Conservation (phyloP, 2,113 vertebrate genomes). For the Hypocryptadius cinnamomeus region DNA sequence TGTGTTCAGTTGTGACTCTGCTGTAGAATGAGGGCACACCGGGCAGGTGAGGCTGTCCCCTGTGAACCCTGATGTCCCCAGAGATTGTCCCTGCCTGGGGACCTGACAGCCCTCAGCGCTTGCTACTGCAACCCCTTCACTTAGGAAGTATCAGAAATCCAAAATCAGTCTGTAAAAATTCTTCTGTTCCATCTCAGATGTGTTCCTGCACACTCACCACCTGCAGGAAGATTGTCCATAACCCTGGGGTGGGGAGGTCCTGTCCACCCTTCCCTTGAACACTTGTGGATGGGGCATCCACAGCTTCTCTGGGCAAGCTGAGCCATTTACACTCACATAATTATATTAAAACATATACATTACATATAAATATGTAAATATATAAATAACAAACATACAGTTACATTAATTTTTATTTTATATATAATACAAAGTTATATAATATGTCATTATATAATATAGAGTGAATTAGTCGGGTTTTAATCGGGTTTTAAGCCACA, state of each 20-base stretch:
- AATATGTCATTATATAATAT: not conserved
- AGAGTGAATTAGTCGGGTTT: not conserved
- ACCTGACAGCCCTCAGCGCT: not conserved
- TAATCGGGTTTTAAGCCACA: not conserved
- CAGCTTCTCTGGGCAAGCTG: not conserved
- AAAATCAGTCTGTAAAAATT: not conserved
- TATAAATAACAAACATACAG: not conserved
- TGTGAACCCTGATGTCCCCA: not conserved
- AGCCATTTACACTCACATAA: not conserved
- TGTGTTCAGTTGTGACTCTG: not conserved
- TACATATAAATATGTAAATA: not conserved
- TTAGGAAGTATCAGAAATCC: not conserved
- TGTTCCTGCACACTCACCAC: not conserved
- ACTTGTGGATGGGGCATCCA: not conserved
- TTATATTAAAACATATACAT: not conserved
- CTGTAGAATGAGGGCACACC: not conserved
- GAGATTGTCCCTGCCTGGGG: not conserved
- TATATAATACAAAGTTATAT: not conserved
- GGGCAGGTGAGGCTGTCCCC: not conserved
- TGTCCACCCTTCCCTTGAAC: not conserved
- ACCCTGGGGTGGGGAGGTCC: not conserved
- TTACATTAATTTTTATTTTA: not conserved
- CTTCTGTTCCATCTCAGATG: not conserved
- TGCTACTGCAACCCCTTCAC: not conserved
- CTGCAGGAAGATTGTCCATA: not conserved